Evolutionary conservation across 2,113 vertebrate species (phyloP).

Genomic region (Pavo muticus): DNA sequence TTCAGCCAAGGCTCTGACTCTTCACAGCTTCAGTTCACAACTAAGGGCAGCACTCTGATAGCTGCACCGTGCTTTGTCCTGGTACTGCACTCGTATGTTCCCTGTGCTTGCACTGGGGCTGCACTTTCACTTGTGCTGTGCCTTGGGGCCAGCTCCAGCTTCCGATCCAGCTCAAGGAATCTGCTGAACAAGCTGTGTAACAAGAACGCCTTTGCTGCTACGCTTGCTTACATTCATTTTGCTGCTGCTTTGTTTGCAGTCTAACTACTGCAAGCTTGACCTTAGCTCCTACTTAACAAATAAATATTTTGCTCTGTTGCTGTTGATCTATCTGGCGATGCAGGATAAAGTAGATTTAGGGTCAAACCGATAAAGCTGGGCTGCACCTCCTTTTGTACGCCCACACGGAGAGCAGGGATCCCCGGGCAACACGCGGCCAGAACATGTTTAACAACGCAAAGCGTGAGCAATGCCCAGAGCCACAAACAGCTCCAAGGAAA

Average conservation of each 20-base stretch:
- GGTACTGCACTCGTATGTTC: not conserved
- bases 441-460: not conserved
- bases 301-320: slow-evolving; percentile 23
- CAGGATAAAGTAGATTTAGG: not conserved
- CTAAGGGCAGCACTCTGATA: not conserved
- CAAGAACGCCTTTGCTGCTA: not conserved
- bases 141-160: not conserved
- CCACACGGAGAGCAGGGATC: not conserved
- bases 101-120: not conserved
- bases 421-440: not conserved
- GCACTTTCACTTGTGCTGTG: not conserved
- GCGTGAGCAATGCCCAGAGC: not conserved
- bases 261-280: not conserved
- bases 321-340: not conserved
- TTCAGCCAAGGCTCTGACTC: not conserved
- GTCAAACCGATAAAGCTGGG: not conserved
- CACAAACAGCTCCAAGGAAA: not conserved
- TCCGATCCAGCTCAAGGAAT: not conserved
- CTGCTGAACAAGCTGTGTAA: not conserved
- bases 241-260: not conserved
- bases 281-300: slow-evolving; percentile 13
- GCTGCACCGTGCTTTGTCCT: not conserved
- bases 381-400: not conserved
- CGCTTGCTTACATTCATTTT: not conserved
- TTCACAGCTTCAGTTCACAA: not conserved